phyloP scores from a whole-genome alignment of 2,113 vertebrate genomes.

The Dasyornis broadbenti region DNA sequence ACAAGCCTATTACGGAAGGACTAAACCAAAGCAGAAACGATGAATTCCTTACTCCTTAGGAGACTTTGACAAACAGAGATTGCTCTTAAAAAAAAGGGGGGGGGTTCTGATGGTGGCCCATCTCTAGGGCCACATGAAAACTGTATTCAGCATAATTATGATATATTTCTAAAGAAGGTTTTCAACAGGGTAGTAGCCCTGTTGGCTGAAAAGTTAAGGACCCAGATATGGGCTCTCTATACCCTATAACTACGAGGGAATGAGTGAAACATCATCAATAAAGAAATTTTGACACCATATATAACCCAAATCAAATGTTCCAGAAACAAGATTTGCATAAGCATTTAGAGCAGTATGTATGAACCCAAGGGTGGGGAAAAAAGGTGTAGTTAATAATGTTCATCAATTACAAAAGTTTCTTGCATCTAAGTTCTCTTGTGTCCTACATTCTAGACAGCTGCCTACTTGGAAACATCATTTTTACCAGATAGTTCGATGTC shows the following conservation, averaged over 20 bases:
- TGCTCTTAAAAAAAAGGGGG: neutral
- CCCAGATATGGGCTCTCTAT: neutral
- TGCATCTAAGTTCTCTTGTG: neutral
- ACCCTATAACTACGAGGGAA: neutral
- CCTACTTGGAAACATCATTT: neutral
- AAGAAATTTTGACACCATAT: neutral
- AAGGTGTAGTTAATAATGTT: neutral
- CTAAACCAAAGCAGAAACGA: neutral
- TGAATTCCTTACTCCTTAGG: neutral
- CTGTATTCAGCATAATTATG: neutral
- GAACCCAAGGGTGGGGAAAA: fast-evolving
- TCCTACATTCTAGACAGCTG: neutral
- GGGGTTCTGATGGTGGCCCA: neutral
- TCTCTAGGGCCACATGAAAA: neutral
- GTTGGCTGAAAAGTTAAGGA: neutral
- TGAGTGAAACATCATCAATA: neutral
- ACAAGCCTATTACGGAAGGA: neutral
- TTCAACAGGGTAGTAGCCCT: neutral
- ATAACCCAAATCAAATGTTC: neutral
- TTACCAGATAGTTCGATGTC: neutral
- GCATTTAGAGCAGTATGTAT: neutral
- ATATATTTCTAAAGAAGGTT: neutral
- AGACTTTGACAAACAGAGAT: neutral
- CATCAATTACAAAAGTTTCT: neutral
- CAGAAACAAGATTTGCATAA: neutral